These are phyloP conservation scores for Odontamblyopus rebecca DNA, from an alignment of 2,797 vertebrate species.

Conservation along the genomic window DNA sequence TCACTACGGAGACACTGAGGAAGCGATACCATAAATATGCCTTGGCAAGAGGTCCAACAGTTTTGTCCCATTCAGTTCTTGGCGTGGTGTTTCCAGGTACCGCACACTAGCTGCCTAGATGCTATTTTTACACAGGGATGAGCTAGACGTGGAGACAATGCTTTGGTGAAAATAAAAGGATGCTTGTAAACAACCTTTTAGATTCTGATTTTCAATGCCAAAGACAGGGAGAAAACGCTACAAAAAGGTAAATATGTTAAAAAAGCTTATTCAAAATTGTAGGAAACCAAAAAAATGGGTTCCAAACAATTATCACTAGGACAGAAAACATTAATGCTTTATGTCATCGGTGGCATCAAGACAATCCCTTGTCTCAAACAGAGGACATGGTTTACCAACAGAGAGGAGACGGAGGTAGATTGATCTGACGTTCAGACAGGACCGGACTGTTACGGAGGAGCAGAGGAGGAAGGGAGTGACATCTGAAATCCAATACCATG, in stretches of 20 bases:
- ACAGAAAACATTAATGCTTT: conserved; percentile 78
- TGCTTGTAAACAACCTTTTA: conserved; percentile 48
- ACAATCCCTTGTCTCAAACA: conserved; percentile 78
- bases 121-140: conserved; percentile 71
- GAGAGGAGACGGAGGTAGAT: conserved; percentile 88
- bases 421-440: conserved; percentile 88
- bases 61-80: conserved; percentile 63
- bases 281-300: conserved; percentile 60
- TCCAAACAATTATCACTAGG: conserved; percentile 62
- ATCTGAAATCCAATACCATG: conserved; percentile 65
- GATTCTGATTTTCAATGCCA: conserved; percentile 65
- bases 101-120: conserved; percentile 78
- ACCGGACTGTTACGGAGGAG: conserved; percentile 62
- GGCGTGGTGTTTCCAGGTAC: conserved; percentile 73
- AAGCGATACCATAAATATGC: conserved; percentile 59
- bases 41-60: conserved; percentile 61
- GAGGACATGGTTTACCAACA: conserved; percentile 73
- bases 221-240: conserved; percentile 74
- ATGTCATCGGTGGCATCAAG: conserved; percentile 74
- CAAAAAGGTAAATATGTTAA: conserved; percentile 55
- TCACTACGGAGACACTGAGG: conserved; percentile 52
- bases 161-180: conserved; percentile 58
- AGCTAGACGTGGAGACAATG: conserved; percentile 54
- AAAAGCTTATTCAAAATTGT: conserved; percentile 89
- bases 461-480: conserved; percentile 51